phyloP scores from a whole-genome alignment of 1,140 invertebrate genomes.

The Laupala kohalensis region DNA sequence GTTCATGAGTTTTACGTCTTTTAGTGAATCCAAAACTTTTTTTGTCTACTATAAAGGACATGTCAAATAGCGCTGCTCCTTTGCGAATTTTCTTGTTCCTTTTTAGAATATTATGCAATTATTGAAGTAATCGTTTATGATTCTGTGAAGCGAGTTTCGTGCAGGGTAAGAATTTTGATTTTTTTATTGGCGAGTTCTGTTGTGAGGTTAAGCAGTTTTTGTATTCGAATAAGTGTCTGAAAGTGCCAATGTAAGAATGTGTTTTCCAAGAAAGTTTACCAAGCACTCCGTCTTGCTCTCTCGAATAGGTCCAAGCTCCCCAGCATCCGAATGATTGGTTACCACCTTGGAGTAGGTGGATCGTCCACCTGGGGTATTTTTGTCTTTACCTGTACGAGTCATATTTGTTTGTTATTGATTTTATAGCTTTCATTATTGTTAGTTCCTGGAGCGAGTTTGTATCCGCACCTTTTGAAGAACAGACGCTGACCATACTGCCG shows the following conservation, averaged over 20 bases:
- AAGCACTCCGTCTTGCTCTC: not conserved
- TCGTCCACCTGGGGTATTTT: not conserved
- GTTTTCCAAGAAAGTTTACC: not conserved
- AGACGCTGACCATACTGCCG: not conserved
- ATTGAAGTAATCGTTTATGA: no score
- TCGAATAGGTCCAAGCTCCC: not conserved
- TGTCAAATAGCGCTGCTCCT: no score
- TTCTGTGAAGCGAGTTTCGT: no score
- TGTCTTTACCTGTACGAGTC: not conserved
- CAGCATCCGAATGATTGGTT: not conserved
- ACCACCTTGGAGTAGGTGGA: not conserved
- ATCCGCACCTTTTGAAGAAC: not conserved
- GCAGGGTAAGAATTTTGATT: no score
- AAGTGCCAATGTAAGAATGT: not conserved
- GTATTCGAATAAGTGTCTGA: not conserved
- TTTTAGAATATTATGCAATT: no score
- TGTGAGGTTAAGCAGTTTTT: no score
- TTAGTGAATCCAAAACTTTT: no score
- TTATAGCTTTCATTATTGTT: not conserved
- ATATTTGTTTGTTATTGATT: not conserved
- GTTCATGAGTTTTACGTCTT: no score
- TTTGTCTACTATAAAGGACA: no score
- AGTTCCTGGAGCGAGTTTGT: not conserved
- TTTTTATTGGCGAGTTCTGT: no score
- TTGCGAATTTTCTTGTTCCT: no score